Percentiles rank a stretch among this genome's conserved stretches.
Evolutionary conservation across 2,113 vertebrate genomes (phyloP).

Genomic region (Gallinago media): DNA sequence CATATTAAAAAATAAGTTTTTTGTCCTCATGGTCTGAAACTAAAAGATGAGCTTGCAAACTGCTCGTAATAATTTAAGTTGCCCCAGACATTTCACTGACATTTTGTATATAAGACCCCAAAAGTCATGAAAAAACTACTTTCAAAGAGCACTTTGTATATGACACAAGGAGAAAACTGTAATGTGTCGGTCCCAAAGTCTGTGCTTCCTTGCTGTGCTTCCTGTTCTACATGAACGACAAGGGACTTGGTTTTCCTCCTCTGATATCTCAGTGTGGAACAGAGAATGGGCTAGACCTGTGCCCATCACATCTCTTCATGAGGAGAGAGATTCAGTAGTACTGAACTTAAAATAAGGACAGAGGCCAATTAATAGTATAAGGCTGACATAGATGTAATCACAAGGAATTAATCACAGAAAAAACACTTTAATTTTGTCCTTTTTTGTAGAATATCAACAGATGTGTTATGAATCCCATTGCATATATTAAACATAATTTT

Average conservation of each 20-base stretch:
- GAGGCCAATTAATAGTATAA: neutral
- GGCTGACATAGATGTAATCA: neutral
- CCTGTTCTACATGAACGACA: neutral
- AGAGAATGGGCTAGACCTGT: neutral
- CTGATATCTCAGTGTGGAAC: neutral
- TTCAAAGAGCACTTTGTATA: neutral
- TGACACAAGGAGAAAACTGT: neutral
- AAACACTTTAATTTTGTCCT: neutral
- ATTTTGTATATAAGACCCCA: neutral
- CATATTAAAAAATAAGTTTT: neutral
- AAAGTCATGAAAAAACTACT: neutral
- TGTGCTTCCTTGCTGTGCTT: neutral
- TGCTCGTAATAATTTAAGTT: neutral
- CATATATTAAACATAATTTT: neutral
- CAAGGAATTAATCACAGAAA: neutral
- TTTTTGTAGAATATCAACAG: neutral
- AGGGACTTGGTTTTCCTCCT: neutral
- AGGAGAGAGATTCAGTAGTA: neutral
- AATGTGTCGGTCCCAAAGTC: neutral
- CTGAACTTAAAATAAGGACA: neutral
- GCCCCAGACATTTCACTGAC: neutral
- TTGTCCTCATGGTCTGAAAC: neutral
- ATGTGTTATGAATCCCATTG: neutral
- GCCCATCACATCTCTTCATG: neutral
- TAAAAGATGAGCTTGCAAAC: neutral